A percentile compares a stretch with the other conserved stretches of the same genome.
phyloP scores from a whole-genome alignment of 2,797 vertebrate species.

The Peromyscus attwateri region DNA sequence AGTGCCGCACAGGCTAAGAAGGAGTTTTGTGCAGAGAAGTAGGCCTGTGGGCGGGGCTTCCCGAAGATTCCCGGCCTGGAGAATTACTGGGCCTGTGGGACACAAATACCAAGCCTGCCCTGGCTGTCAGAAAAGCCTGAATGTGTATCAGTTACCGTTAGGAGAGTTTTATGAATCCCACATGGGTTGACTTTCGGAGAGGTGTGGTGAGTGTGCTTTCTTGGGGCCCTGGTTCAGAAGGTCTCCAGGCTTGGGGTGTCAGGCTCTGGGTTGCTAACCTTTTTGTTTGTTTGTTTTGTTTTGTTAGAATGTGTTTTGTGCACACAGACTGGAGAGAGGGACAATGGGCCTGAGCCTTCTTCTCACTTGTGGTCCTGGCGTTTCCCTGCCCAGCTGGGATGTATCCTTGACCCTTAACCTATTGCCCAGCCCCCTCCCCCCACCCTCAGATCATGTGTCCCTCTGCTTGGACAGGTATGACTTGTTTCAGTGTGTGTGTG shows the following conservation, averaged over 20 bases:
- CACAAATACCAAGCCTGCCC: background rate
- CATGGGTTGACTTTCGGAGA: background rate
- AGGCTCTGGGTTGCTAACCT: background rate
- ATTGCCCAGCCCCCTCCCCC: accelerated
- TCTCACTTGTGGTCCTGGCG: accelerated
- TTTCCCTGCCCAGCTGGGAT: background rate
- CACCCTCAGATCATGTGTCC: background rate
- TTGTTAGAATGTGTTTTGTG: background rate
- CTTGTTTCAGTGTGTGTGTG: background rate
- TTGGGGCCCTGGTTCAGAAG: accelerated
- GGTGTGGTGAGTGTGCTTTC: background rate
- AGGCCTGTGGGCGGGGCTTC: accelerated
- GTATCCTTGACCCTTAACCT: background rate
- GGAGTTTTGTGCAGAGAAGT: background rate
- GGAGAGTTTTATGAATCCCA: background rate
- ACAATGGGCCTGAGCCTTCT: too few species aligned
- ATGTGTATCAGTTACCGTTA: background rate
- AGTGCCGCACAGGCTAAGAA: background rate
- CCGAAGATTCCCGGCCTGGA: background rate
- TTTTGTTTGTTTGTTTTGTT: background rate
- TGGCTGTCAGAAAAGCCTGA: background rate
- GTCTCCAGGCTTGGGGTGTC: background rate
- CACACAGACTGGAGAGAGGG: background rate
- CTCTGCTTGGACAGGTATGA: background rate
- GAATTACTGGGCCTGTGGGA: background rate